These are phyloP conservation scores for Magallana nippona DNA, from an alignment of 2,888 invertebrate genomes.

Conservation along the genomic window DNA sequence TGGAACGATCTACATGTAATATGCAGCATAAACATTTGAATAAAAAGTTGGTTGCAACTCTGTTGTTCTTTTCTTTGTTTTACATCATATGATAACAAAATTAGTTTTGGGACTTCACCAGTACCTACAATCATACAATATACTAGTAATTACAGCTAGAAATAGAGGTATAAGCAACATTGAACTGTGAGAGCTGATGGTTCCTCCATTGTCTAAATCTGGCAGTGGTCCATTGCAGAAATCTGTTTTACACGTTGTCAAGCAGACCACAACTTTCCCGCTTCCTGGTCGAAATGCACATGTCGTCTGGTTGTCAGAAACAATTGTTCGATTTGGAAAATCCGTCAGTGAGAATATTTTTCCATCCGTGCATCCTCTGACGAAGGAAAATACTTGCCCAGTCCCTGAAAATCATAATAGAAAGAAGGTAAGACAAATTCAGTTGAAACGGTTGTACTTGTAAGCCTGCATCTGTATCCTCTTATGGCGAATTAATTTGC, in stretches of 20 bases:
- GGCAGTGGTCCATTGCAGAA: conserved; percentile 39
- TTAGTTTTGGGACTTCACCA: no score
- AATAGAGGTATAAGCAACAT: not conserved
- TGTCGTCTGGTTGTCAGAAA: conserved; percentile 39
- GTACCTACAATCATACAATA: no score
- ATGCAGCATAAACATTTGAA: no score
- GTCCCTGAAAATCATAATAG: not conserved
- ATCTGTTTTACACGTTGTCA: conserved; percentile 36
- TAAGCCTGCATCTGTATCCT: not conserved
- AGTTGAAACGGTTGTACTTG: not conserved
- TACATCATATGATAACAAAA: no score
- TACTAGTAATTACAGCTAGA: not conserved
- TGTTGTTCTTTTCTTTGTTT: no score
- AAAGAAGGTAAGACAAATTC: not conserved
- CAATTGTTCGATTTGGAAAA: conserved; percentile 23
- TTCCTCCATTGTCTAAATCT: not conserved
- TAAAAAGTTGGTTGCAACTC: no score
- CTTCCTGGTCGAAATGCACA: conserved; percentile 15
- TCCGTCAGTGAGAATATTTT: conserved; percentile 29
- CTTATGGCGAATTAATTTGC: no score
- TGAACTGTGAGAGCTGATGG: not conserved
- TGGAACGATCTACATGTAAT: no score
- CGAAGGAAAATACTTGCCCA: conserved; percentile 6
- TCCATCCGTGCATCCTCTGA: conserved; percentile 38
- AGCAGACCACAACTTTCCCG: conserved; percentile 37